Conservation (phyloP, 2,797 vertebrate species). For the Pygocentrus nattereri region DNA sequence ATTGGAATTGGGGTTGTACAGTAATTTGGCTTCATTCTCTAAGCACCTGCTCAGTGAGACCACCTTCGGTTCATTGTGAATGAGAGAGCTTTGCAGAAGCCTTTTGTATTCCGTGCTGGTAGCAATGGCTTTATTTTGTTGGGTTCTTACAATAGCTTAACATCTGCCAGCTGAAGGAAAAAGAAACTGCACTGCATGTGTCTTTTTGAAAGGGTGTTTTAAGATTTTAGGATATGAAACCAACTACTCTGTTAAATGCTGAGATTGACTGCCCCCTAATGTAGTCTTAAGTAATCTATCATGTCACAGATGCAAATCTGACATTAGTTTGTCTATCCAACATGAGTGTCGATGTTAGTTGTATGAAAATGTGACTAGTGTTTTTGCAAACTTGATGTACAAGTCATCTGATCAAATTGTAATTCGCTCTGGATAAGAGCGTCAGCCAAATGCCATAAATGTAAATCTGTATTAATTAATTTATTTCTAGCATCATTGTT, state of each 20-base stretch:
- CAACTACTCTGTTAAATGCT: conserved; percentile 51
- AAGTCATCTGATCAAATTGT: too few species aligned
- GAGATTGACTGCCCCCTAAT: not conserved
- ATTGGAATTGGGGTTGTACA: too few species aligned
- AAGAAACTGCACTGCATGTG: conserved; percentile 44
- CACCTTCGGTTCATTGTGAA: not conserved
- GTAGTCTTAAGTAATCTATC: conserved; percentile 1
- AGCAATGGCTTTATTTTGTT: conserved; percentile 45
- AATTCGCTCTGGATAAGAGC: too few species aligned
- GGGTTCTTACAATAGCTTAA: conserved; percentile 59
- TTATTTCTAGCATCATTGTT: not conserved
- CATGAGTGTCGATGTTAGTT: too few species aligned
- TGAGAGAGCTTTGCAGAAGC: not conserved
- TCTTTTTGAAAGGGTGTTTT: conserved; percentile 48
- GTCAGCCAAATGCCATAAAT: too few species aligned
- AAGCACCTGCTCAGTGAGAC: not conserved
- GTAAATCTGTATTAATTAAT: not conserved
- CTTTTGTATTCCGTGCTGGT: conserved; percentile 7
- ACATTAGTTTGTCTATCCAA: too few species aligned
- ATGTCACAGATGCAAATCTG: too few species aligned
- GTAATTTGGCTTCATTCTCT: conserved; percentile 1
- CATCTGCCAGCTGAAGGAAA: conserved; percentile 54
- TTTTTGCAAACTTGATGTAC: not conserved
- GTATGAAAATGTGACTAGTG: too few species aligned
- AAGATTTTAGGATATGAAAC: conserved; percentile 59